These are phyloP conservation scores for Zosterops lateralis DNA, from an alignment of 2,113 vertebrate species.

Conservation along the genomic window DNA sequence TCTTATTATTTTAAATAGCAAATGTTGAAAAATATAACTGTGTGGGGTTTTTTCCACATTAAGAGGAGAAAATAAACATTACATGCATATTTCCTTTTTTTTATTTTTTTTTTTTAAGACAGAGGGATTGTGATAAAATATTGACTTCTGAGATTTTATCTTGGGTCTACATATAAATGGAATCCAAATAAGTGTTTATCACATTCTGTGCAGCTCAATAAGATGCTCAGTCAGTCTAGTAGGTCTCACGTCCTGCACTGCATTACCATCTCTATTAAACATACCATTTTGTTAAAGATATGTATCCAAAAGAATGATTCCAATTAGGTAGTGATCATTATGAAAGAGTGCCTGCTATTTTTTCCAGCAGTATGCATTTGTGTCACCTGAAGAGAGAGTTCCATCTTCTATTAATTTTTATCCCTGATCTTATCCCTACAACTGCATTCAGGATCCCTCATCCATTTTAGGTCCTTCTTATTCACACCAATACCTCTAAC, in stretches of 20 bases:
- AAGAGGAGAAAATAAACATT: background rate
- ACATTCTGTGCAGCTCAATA: slow-evolving; percentile 10
- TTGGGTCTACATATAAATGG: background rate
- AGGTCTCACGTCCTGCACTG: background rate
- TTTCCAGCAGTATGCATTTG: slow-evolving; percentile 9
- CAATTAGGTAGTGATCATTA: slow-evolving; percentile 21
- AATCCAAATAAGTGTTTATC: slow-evolving; percentile 27
- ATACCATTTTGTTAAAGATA: slow-evolving; percentile 36
- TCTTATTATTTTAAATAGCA: background rate
- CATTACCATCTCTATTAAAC: slow-evolving; percentile 41
- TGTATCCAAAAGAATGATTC: slow-evolving; percentile 35
- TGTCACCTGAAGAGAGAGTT: slow-evolving; percentile 35
- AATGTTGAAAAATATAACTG: background rate
- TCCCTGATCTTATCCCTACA: slow-evolving; percentile 15
- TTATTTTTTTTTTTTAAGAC: background rate
- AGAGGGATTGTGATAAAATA: background rate
- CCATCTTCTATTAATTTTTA: slow-evolving; percentile 29
- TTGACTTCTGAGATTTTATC: slow-evolving; percentile 22
- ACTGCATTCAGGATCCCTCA: background rate
- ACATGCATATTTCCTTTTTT: background rate
- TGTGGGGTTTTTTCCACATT: background rate
- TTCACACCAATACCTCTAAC: background rate
- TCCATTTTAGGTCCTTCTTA: slow-evolving; percentile 21
- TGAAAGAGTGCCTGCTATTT: slow-evolving; percentile 18
- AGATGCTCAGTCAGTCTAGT: background rate